These are phyloP conservation scores for Elachura formosa DNA, from an alignment of 2,113 vertebrate species.

Conservation along the genomic window DNA sequence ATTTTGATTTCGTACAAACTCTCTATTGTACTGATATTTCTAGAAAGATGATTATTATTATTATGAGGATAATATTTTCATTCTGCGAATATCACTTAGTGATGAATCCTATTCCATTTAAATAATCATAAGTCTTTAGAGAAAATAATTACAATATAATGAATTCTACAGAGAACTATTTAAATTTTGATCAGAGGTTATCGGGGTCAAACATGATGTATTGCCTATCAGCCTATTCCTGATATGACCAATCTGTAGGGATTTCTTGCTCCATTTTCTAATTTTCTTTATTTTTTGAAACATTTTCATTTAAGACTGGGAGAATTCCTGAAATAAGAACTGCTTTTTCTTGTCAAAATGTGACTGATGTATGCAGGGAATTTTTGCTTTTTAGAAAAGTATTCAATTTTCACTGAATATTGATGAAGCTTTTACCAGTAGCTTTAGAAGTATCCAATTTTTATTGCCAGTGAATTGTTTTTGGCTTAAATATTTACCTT, in stretches of 20 bases:
- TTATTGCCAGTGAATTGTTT: not conserved
- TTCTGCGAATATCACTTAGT: slow-evolving; percentile 15
- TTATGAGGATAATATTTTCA: not conserved
- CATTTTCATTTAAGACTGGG: not conserved
- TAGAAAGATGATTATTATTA: not conserved
- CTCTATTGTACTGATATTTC: not conserved
- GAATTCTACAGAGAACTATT: slow-evolving; percentile 36
- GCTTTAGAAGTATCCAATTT: not conserved
- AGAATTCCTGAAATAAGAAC: not conserved
- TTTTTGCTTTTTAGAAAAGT: not conserved
- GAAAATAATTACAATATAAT: slow-evolving; percentile 50
- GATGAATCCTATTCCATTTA: slow-evolving; percentile 19
- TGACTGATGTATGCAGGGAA: accelerated
- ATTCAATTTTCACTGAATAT: not conserved
- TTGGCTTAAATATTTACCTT: not conserved
- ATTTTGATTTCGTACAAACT: not conserved
- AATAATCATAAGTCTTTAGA: slow-evolving; percentile 39
- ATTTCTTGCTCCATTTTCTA: not conserved
- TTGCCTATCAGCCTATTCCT: not conserved
- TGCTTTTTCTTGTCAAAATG: not conserved
- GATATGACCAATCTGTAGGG: not conserved
- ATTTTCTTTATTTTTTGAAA: not conserved
- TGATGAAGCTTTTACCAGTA: not conserved
- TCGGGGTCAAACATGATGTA: slow-evolving; percentile 6
- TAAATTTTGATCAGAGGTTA: slow-evolving; percentile 30